These are phyloP conservation scores for Nymphalis urticae DNA, from an alignment of 2,888 invertebrate genomes.

Conservation along the genomic window DNA sequence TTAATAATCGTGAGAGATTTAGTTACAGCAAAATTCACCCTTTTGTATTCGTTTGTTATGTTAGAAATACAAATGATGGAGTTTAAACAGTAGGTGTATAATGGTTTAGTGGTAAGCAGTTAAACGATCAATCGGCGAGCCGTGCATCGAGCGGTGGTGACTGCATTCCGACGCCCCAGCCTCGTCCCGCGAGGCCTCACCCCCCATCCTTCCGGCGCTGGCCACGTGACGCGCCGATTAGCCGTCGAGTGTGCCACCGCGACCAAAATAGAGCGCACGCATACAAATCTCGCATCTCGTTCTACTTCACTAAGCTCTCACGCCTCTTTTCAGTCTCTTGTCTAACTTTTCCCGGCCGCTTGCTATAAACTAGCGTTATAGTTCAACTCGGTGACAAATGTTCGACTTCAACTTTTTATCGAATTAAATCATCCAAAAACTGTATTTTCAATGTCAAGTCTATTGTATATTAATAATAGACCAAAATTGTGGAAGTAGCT, in stretches of 20 bases:
- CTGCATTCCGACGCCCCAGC: constrained; percentile 74
- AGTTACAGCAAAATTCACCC: no score
- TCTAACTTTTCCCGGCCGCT: constrained; percentile 47
- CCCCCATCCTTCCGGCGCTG: constrained; percentile 77
- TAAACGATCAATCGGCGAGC: constrained; percentile 69
- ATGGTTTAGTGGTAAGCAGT: constrained; percentile 44
- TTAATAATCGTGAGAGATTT: no score
- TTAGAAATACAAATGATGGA: background rate
- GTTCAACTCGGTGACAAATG: constrained; percentile 37
- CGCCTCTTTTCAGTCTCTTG: constrained; percentile 54
- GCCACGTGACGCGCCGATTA: constrained; percentile 80
- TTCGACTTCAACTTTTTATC: constrained; percentile 33
- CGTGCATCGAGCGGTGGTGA: constrained; percentile 72
- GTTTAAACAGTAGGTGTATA: constrained; percentile 20
- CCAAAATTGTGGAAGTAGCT: background rate
- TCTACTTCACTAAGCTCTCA: constrained; percentile 63
- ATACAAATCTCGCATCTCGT: constrained; percentile 66
- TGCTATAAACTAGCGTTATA: constrained; percentile 42
- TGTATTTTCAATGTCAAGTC: background rate
- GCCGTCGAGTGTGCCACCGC: constrained; percentile 77
- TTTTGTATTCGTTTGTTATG: background rate
- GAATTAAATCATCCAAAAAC: background rate
- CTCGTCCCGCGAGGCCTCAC: constrained; percentile 55
- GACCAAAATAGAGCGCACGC: constrained; percentile 78
- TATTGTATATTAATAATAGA: background rate